Conservation (phyloP, 2,888 invertebrate genomes). For the Teinopalpus imperialis region DNA sequence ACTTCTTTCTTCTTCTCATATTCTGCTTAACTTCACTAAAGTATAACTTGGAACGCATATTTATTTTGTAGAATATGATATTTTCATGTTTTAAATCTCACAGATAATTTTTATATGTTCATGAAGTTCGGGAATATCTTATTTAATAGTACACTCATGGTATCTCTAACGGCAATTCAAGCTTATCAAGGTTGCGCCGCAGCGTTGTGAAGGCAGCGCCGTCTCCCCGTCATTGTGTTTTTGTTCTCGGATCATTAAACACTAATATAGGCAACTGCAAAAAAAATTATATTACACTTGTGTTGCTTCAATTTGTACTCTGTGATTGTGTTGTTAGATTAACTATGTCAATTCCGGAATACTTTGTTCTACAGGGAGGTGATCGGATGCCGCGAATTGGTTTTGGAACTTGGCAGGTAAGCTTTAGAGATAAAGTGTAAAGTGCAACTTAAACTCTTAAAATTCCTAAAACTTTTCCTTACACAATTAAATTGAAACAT, state of each 20-base stretch:
- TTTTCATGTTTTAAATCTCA: no score
- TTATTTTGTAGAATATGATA: no score
- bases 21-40: no score
- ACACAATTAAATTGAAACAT: no score
- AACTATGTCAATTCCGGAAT: slow-evolving; percentile 54
- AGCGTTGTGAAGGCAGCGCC: slow-evolving; percentile 31
- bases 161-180: slow-evolving; percentile 27
- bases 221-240: slow-evolving; percentile 44
- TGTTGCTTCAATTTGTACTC: slow-evolving; percentile 2
- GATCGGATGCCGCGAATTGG: slow-evolving; percentile 87
- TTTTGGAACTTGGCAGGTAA: slow-evolving; percentile 91
- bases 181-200: slow-evolving; percentile 32
- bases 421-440: no score
- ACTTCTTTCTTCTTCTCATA: no score
- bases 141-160: background rate
- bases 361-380: slow-evolving; percentile 70
- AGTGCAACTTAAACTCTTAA: no score
- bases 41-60: no score
- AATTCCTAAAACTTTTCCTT: no score
- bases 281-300: slow-evolving; percentile 1
- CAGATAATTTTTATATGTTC: no score
- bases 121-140: slow-evolving; percentile 1
- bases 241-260: slow-evolving; percentile 34
- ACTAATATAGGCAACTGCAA: slow-evolving; percentile 28
- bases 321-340: slow-evolving; percentile 10